Evolutionary conservation across 2,797 vertebrate genomes (phyloP).

Genomic region (Ciconia nigra): DNA sequence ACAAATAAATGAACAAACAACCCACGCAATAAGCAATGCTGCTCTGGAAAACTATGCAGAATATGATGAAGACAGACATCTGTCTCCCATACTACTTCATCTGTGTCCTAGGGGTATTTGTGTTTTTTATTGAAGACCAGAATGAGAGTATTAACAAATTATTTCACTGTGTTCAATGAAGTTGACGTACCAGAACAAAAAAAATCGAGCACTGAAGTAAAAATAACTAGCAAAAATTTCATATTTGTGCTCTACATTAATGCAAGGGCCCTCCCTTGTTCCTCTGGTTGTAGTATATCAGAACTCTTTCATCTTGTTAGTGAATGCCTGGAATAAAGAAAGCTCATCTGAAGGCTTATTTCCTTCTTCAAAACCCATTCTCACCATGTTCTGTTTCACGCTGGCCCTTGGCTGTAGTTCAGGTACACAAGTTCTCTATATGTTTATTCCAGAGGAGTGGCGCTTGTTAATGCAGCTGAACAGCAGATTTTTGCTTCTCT

Average conservation of each 20-base stretch:
- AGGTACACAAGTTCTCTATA: not conserved
- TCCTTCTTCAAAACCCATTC: not conserved
- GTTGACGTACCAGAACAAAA: not conserved
- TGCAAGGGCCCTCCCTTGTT: not conserved
- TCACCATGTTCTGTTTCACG: not conserved
- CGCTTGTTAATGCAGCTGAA: not conserved
- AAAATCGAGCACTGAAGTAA: not conserved
- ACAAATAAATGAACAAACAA: not conserved
- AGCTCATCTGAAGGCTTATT: not conserved
- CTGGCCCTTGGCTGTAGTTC: not conserved
- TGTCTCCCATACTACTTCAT: not conserved
- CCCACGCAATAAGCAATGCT: fast-evolving
- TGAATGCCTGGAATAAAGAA: not conserved
- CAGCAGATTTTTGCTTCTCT: not conserved
- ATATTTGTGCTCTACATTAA: not conserved
- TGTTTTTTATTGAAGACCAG: not conserved
- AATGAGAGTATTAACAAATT: not conserved
- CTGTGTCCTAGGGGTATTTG: not conserved
- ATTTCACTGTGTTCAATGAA: not conserved
- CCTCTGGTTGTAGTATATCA: not conserved
- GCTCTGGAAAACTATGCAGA: not conserved
- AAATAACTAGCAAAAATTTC: not conserved
- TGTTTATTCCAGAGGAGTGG: not conserved
- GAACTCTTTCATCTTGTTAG: not conserved
- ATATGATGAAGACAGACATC: not conserved